Conservation (phyloP, 2,797 vertebrate species). For the Thalassophryne amazonica region DNA sequence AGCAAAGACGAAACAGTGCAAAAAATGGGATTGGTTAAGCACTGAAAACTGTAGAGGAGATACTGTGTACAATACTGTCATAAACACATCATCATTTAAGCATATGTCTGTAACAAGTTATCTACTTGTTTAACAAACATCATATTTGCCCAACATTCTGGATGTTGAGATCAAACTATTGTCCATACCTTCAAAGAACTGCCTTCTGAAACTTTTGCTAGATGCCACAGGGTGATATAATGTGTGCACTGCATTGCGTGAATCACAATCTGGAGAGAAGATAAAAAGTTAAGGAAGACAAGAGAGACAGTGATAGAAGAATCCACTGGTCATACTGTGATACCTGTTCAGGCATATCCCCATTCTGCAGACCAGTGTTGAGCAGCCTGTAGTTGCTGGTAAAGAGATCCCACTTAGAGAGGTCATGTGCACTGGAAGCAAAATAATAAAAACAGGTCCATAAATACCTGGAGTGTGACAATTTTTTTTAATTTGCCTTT, state of each 20-base stretch:
- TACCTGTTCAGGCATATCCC: conserved; percentile 98
- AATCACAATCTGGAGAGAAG: conserved; percentile 87
- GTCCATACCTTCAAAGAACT: conserved; percentile 87
- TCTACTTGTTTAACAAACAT: too few relatives aligned
- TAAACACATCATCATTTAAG: too few relatives aligned
- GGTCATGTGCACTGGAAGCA: conserved; percentile 88
- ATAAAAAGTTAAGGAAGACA: too few relatives aligned
- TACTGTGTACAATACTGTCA: too few relatives aligned
- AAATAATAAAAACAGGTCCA: conserved; percentile 5
- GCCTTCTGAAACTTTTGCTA: conserved; percentile 92
- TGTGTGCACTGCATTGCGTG: conserved; percentile 97
- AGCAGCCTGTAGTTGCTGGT: conserved; percentile 95
- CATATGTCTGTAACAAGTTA: neutral
- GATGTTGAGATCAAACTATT: too few relatives aligned
- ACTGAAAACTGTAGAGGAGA: too few relatives aligned
- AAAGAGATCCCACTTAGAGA: conserved; percentile 97
- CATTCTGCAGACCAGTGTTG: conserved; percentile 96
- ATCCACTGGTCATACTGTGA: neutral
- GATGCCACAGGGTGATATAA: conserved; percentile 96
- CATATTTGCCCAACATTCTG: too few relatives aligned
- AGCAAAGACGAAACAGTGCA: too few relatives aligned
- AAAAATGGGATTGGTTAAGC: too few relatives aligned
- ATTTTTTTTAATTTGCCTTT: too few relatives aligned
- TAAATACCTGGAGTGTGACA: too few relatives aligned
- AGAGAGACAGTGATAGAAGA: neutral